Conservation (phyloP, 1,140 invertebrate species). For the Papilio xuthus region DNA sequence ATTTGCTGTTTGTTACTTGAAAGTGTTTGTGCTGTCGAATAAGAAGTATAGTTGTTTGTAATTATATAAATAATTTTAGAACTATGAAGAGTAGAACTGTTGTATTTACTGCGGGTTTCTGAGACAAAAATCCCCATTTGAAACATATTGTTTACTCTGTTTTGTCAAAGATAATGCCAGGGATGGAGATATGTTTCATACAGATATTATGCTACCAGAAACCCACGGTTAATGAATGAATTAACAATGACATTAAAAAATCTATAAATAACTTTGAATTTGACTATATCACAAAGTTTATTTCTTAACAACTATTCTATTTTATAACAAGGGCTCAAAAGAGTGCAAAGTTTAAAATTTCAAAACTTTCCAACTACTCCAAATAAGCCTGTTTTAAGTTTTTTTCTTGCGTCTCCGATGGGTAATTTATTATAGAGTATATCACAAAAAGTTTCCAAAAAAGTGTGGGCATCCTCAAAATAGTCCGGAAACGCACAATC, state of each 20-base stretch:
- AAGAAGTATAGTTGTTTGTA: not conserved
- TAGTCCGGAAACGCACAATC: conserved; percentile 59
- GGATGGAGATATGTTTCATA: too few species aligned
- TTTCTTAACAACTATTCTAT: too few species aligned
- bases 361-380: not conserved
- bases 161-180: too few species aligned
- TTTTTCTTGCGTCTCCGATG: not conserved
- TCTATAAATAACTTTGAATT: too few species aligned
- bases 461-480: conserved; percentile 42
- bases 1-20: conserved; percentile 64
- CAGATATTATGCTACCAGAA: too few species aligned
- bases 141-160: too few species aligned
- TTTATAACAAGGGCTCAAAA: too few species aligned
- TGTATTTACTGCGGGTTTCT: too few species aligned
- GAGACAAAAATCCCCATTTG: too few species aligned
- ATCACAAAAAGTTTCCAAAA: conserved; percentile 4
- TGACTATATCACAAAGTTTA: too few species aligned
- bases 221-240: too few species aligned
- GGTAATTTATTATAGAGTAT: not conserved
- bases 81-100: not conserved
- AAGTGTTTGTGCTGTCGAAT: conserved; percentile 59
- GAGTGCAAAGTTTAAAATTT: not conserved
- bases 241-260: too few species aligned
- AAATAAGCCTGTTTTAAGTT: not conserved
- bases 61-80: not conserved